Base-by-base conservation (phyloP, 2,888 invertebrate genomes). In the Meloe dianella region DNA sequence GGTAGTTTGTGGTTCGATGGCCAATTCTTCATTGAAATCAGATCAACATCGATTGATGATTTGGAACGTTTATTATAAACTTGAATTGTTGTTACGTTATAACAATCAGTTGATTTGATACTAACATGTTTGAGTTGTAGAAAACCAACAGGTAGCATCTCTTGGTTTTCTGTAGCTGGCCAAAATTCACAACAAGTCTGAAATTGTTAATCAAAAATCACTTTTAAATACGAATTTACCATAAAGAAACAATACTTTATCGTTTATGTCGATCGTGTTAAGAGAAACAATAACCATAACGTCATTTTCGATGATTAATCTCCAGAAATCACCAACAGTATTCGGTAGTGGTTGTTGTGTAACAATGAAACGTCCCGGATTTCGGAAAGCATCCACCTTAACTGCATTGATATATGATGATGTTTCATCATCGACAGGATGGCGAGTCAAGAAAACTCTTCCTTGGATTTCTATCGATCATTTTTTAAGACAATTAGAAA, bases 291-390 rank as follows among this genome's bases (percentile, higher is more conserved):
- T 80, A 0, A 83, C 75, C 57, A 79, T 77, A n/a, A 82, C 75
- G 61, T 82, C 77, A 35, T 81, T 77, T 63, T 85, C 84, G 2
- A 78, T 74, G 0, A 85, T 73, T 77, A 86, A 75, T 69, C 85
- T 79, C 86, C 86, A 86, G 68, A 86, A 86, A 74, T 85, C 85
- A 7, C 77, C 79, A 2, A 84, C 62, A 2, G 85, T 86, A n/a
- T 79, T 76, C 0, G 82, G 82, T 70, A 86, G 63, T 0, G 86
- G 86, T 51, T 83, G 79, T 69, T 86, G 85, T 0, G 85, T 84
- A 0, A 83, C 84, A 8, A 86, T 79, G 63, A 81, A 85, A 65
- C 83, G 81, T 64, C 81, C 81, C 5, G 74, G 74, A 30, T 64
- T 79, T 35, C 80, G 78, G 71, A 79, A 80, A 66, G 79, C 83